These are phyloP conservation scores for Anguilla marmorata DNA, from an alignment of 2,797 vertebrate species.

Conservation along the genomic window DNA sequence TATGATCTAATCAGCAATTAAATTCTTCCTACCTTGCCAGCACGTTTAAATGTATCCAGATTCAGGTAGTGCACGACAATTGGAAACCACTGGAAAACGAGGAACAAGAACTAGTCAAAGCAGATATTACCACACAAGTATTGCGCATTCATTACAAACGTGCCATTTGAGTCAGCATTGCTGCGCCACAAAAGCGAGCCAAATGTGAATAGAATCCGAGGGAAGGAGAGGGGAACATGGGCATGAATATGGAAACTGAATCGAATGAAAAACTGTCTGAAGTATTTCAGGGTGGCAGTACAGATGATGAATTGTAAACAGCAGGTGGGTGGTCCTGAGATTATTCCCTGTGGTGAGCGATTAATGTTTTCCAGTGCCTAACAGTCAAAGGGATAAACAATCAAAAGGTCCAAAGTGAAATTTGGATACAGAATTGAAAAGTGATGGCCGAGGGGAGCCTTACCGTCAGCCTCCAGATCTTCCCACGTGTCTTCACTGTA, in stretches of 20 bases:
- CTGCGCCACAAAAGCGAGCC: background rate
- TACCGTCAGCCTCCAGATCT: background rate
- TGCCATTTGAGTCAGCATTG: background rate
- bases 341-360: slow-evolving; percentile 23
- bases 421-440: slow-evolving; percentile 15
- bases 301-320: slow-evolving; percentile 31
- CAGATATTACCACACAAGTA: background rate
- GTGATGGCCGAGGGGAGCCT: background rate
- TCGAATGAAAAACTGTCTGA: slow-evolving; percentile 32
- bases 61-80: background rate
- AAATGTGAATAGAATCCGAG: background rate
- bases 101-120: background rate
- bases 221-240: background rate
- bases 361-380: slow-evolving; percentile 24
- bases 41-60: too few species aligned
- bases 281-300: slow-evolving; percentile 33
- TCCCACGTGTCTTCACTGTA: background rate
- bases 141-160: background rate
- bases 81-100: background rate
- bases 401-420: slow-evolving; percentile 16
- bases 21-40: too few species aligned
- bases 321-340: slow-evolving; percentile 34
- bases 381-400: slow-evolving; percentile 23
- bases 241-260: slow-evolving; percentile 27
- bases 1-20: too few species aligned